Conservation (phyloP, 2,797 vertebrate genomes). For the Tiaroga cobitis region DNA sequence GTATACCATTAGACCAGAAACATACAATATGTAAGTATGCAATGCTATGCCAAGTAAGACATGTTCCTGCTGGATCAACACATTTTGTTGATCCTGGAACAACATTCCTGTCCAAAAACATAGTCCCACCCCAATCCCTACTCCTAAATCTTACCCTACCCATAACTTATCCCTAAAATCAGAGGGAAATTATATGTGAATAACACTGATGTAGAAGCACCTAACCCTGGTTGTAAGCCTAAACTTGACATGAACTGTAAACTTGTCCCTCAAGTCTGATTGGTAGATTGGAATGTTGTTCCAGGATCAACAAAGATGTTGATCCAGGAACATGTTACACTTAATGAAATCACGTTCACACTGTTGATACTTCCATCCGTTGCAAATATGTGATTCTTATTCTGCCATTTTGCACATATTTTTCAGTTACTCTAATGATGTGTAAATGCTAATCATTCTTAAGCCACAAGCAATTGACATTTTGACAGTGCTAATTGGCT, state of each 20-base stretch:
- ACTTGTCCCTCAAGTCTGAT: too few species aligned
- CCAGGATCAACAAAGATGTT: too few species aligned
- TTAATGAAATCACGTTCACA: not conserved
- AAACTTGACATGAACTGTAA: too few species aligned
- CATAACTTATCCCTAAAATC: not conserved
- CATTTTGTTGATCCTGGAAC: not conserved
- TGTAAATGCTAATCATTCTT: not conserved
- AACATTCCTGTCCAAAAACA: not conserved
- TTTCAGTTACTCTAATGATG: not conserved
- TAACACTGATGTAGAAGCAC: too few species aligned
- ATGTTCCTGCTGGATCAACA: not conserved
- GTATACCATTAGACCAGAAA: not conserved
- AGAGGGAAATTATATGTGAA: too few species aligned
- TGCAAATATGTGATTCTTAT: not conserved
- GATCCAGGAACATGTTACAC: too few species aligned
- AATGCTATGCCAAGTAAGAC: not conserved
- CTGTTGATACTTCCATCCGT: not conserved
- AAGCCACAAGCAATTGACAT: not conserved
- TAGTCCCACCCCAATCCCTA: not conserved
- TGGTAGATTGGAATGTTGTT: too few species aligned
- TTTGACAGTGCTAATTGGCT: not conserved
- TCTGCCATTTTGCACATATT: not conserved
- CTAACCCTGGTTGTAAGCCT: too few species aligned
- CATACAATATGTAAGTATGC: not conserved
- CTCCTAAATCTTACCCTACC: not conserved